Evolutionary conservation across 2,113 vertebrate genomes (phyloP).

Genomic region (Gobio gobio): DNA sequence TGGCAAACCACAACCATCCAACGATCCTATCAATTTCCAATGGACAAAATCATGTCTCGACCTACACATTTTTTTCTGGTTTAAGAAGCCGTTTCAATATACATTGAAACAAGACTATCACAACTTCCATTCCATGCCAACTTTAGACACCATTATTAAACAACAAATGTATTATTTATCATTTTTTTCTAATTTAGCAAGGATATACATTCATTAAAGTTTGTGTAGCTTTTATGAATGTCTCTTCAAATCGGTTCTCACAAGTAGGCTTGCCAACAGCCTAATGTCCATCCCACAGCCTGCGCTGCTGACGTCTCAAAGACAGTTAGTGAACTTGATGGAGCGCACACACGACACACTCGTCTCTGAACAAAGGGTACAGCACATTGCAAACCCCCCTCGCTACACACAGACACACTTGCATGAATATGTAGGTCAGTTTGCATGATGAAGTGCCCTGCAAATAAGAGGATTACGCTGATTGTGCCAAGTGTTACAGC

Average conservation of each 20-base stretch:
- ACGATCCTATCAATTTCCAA: too few relatives aligned
- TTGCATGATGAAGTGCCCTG: constrained; percentile 59
- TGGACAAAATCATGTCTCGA: too few relatives aligned
- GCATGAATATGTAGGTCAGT: constrained; percentile 65
- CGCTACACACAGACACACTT: constrained; percentile 3
- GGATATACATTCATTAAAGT: neutral
- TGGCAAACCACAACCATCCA: too few relatives aligned
- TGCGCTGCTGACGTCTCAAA: neutral
- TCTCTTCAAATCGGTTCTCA: neutral
- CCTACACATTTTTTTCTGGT: too few relatives aligned
- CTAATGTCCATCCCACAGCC: neutral
- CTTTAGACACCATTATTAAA: neutral
- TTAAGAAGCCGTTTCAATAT: too few relatives aligned
- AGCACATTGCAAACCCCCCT: constrained; percentile 10
- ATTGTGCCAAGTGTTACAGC: constrained; percentile 49
- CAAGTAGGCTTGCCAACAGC: neutral
- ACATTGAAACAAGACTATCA: too few relatives aligned
- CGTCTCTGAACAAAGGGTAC: neutral
- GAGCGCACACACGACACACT: neutral
- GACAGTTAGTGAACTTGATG: constrained; percentile 10
- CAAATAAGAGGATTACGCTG: constrained; percentile 74
- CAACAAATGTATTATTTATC: neutral
- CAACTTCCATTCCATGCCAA: too few relatives aligned
- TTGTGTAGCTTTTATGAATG: neutral
- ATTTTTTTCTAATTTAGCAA: neutral